These are phyloP conservation scores for Sinotaia quadrata DNA, from an alignment of 2,888 invertebrate species.

Conservation along the genomic window DNA sequence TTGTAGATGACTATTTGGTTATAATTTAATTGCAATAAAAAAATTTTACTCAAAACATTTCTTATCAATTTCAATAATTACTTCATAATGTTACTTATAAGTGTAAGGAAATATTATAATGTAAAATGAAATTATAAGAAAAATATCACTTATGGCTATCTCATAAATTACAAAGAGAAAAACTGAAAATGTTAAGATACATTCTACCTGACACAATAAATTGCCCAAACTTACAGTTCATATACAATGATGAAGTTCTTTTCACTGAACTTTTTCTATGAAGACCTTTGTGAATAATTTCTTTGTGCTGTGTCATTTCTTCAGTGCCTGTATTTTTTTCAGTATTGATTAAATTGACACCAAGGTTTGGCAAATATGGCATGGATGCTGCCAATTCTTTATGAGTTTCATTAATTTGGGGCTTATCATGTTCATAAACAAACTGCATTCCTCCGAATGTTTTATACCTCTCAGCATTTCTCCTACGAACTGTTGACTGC, in stretches of 20 bases:
- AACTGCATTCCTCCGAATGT: slow-evolving; percentile 16
- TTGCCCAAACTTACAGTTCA: slow-evolving; percentile 38
- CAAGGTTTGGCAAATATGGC: background rate
- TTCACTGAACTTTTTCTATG: background rate
- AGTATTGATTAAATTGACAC: background rate
- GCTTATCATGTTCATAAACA: background rate
- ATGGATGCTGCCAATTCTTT: slow-evolving; percentile 9
- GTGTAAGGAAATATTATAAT: no score
- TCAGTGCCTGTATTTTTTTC: no score
- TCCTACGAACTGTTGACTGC: slow-evolving; percentile 3
- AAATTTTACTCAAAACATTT: no score
- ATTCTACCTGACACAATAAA: no score
- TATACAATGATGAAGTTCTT: background rate
- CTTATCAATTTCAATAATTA: no score
- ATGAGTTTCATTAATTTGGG: background rate
- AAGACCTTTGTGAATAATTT: background rate
- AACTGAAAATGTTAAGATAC: no score
- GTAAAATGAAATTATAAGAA: no score
- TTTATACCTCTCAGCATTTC: slow-evolving; percentile 8
- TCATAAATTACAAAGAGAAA: no score
- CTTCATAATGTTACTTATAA: no score
- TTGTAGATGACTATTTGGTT: no score
- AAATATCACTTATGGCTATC: no score
- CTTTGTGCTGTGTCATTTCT: background rate
- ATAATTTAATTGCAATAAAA: no score